A percentile compares a stretch with the other conserved stretches of the same genome.
Evolutionary conservation across 1,140 invertebrate genomes (phyloP).

Genomic region (Bombyx mandarina): DNA sequence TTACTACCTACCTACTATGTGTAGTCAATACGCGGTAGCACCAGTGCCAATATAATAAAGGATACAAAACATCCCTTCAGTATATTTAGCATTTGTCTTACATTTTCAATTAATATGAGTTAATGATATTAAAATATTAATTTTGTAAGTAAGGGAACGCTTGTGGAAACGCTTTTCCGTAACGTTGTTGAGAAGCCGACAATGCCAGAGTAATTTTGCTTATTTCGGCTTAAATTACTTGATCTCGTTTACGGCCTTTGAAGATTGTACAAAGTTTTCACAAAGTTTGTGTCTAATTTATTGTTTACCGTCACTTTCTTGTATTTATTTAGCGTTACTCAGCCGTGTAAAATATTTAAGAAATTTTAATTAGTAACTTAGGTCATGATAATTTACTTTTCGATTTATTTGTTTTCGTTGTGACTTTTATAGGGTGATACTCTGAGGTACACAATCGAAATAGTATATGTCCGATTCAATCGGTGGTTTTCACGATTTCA

Average conservation of each 20-base stretch:
- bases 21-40: no score
- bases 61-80: no score
- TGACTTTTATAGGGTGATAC: no score
- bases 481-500: no score
- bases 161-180: conserved; percentile 36
- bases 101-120: conserved; percentile 8
- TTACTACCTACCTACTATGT: no score
- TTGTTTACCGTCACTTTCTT: conserved; percentile 58
- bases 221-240: conserved; percentile 67
- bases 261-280: conserved; percentile 60
- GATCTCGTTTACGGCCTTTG: conserved; percentile 66
- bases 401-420: no score
- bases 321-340: conserved; percentile 48
- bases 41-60: no score
- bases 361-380: conserved; percentile 22
- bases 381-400: not conserved
- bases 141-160: conserved; percentile 24
- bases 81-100: no score
- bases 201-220: conserved; percentile 60
- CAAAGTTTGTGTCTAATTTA: conserved; percentile 66
- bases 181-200: conserved; percentile 46
- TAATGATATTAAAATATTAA: conserved; percentile 30
- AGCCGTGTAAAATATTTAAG: conserved; percentile 38
- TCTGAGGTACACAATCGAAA: no score
- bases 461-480: no score